phyloP scores from a whole-genome alignment of 2,113 vertebrate species.

The Leucopsar rothschildi region DNA sequence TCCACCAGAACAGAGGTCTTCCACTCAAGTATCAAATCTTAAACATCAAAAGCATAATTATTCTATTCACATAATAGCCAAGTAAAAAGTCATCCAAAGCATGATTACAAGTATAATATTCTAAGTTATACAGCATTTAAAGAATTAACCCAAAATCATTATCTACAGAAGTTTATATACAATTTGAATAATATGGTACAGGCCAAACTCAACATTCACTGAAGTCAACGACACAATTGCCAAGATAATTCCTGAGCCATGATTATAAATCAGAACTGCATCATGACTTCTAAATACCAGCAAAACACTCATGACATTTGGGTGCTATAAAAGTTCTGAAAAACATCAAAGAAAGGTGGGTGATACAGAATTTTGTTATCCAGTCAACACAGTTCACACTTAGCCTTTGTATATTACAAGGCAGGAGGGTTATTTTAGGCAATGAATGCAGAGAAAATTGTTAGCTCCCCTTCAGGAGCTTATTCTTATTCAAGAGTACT shows the following conservation, averaged over 20 bases:
- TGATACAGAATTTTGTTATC: background rate
- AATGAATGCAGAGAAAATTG: background rate
- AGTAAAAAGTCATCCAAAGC: background rate
- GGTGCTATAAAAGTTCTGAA: background rate
- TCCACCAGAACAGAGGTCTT: background rate
- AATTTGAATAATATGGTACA: background rate
- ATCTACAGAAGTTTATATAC: background rate
- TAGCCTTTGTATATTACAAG: background rate
- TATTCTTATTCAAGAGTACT: background rate
- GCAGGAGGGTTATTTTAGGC: background rate
- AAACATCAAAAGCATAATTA: background rate
- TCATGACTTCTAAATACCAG: background rate
- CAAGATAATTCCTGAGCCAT: background rate
- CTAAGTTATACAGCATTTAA: background rate
- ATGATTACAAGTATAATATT: background rate
- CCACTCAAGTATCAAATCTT: background rate
- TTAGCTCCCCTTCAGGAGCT: background rate
- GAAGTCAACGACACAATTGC: background rate
- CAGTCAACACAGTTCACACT: background rate
- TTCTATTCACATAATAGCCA: background rate
- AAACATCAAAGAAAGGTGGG: background rate
- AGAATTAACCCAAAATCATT: background rate
- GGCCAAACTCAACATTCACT: background rate
- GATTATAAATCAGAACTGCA: background rate
- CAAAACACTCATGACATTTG: background rate